Percentiles rank a stretch among this genome's conserved stretches.
Evolutionary conservation across 2,113 vertebrate genomes (phyloP).

Genomic region (Paradoxurus hermaphroditus): DNA sequence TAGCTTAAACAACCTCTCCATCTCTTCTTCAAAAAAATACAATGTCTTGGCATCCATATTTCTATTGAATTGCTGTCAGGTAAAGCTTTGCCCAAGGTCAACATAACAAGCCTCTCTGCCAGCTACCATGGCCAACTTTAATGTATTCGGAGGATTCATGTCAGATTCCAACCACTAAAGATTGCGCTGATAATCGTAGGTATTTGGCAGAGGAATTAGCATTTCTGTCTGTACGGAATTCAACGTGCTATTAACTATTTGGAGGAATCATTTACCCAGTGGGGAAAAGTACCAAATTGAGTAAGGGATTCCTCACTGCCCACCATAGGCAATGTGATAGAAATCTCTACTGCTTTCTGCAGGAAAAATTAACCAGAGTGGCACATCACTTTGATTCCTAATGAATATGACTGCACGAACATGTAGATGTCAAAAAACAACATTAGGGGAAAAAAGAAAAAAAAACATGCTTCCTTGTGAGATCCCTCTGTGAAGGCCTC

Average conservation of each 20-base stretch:
- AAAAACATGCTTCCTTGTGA: neutral
- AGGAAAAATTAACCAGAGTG: slow-evolving; percentile 39
- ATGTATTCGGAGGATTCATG: slow-evolving; percentile 30
- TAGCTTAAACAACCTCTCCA: slow-evolving; percentile 47
- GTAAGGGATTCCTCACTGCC: slow-evolving; percentile 35
- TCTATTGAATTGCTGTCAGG: slow-evolving; percentile 50
- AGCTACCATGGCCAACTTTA: neutral
- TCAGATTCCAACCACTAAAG: slow-evolving; percentile 38
- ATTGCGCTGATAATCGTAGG: slow-evolving; percentile 64
- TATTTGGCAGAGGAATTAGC: slow-evolving; percentile 49
- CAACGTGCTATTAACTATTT: slow-evolving; percentile 62
- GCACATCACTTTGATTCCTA: slow-evolving; percentile 7
- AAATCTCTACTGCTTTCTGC: slow-evolving; percentile 20
- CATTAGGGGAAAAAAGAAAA: neutral
- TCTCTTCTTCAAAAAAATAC: slow-evolving; percentile 49
- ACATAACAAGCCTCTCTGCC: slow-evolving; percentile 25
- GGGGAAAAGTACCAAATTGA: slow-evolving; percentile 32
- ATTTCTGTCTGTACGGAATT: slow-evolving; percentile 49
- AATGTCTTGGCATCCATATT: slow-evolving; percentile 21
- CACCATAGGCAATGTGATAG: slow-evolving; percentile 15
- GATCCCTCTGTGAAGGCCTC: neutral
- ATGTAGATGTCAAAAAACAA: slow-evolving; percentile 43
- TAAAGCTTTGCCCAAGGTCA: slow-evolving; percentile 66
- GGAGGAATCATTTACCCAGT: slow-evolving; percentile 47
- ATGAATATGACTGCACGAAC: slow-evolving; percentile 50